Evolutionary conservation across 2,797 vertebrate species (phyloP), one percentile per base, ranked within the genome.

Genomic region (Steatocranus sp.): DNA sequence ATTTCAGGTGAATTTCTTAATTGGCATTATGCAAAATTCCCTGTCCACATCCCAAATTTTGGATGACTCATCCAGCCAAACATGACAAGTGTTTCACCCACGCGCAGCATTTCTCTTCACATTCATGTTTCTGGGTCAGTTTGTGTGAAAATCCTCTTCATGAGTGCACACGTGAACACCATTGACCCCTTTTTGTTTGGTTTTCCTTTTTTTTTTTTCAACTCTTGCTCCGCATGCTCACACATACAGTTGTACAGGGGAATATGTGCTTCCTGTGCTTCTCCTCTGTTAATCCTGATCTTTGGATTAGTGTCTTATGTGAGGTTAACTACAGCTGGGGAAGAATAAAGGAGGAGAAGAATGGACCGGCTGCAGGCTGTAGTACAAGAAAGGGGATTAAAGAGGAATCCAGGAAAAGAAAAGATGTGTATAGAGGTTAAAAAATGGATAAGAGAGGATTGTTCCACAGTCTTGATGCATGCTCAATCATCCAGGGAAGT

Each of bases 121-220:
- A 12, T 53, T 66, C 43, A 17, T 46, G 76, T 84, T 87, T 92
- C 63, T 83, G 83, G 78, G 83, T 86, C 85, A 54, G 51, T 78
- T 79, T 46, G 12, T 38, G 54, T 86, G 63, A 79, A 86, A 87
- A 73, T 73, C 78, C 80, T 68, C 76, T 82, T 76, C 86, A 79
- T 3, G 48, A 80, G 48, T 20, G 14, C 15, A 4, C 25, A 50
- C 77, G 18, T 7, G 14, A 5, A 51, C 58, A 49, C 75, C 1
- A n/a, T 23, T 83, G 84, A 87, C 56, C 82, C 10, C 74, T 20
- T 79, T 30, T 77, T 63, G 63, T 25, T 77, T 2, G 74, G 25
- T 76, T 32, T 77, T 34, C 20, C 14, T 10, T 68, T 41, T 50
- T 49, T 43, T 1, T 7, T 0, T 0, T 18, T 7, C 7, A 11